phyloP scores from a whole-genome alignment of 2,888 invertebrate species.

The Caenorhabditis parvicauda region DNA sequence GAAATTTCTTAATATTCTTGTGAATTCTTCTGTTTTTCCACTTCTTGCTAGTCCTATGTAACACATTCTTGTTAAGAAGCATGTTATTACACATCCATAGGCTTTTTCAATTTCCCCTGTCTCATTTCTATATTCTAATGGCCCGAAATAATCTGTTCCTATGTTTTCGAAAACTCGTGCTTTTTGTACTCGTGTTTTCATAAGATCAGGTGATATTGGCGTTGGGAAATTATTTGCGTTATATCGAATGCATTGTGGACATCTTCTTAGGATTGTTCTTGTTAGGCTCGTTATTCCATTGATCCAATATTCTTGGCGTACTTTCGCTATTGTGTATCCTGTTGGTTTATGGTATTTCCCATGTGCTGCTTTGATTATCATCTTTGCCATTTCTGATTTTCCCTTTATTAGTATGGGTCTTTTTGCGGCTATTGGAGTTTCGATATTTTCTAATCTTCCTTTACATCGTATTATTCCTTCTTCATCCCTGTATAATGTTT shows the following conservation, averaged over 20 bases:
- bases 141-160: constrained; percentile 26
- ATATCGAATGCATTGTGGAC: not conserved
- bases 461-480: too few relatives aligned
- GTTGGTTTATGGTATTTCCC: not conserved
- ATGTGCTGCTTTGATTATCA: constrained; percentile 1
- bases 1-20: constrained; percentile 18
- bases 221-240: constrained; percentile 1
- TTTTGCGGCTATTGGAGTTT: too few relatives aligned
- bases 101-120: too few relatives aligned
- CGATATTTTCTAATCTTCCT: too few relatives aligned
- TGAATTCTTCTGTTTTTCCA: constrained; percentile 11
- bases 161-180: constrained; percentile 14
- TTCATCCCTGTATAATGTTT: too few relatives aligned
- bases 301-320: not conserved
- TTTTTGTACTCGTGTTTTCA: constrained; percentile 11
- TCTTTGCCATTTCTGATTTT: too few relatives aligned
- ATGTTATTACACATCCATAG: constrained; percentile 16
- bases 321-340: not conserved
- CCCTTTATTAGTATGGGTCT: too few relatives aligned
- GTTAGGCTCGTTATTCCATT: not conserved
- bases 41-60: constrained; percentile 23
- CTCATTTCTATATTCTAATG: too few relatives aligned
- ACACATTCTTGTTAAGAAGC: constrained; percentile 15
- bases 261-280: not conserved
- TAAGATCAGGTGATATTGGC: constrained; percentile 7